Evolutionary conservation across 2,797 vertebrate genomes (phyloP), one percentile per base, ranked within the genome.

Genomic region (Chelonia mydas): DNA sequence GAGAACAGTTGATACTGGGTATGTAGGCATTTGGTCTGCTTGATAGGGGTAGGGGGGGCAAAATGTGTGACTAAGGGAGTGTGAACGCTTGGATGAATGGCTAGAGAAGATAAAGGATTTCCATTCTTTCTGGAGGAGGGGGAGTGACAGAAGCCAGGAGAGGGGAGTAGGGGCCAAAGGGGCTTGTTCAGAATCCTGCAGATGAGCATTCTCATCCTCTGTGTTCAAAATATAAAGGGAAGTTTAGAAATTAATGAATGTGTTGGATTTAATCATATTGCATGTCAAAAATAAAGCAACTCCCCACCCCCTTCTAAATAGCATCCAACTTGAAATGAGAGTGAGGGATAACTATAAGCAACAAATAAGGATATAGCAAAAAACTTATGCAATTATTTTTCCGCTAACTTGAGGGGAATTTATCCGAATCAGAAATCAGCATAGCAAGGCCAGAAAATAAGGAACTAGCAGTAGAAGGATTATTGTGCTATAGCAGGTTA

Each of bases 1-100:
- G 49, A 91, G n/a, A 87, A 15, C 85, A 65, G 28, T 81, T 61
- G 86, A 86, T 49, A 80, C 19, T 61, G 33, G 77, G 91, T 94
- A 88, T 84, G 95, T 90, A 93, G 65, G 19, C 21, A 49, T 87
- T 87, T 91, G 11, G 37, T 88, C 91, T 90, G 81, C 6, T 49
- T 93, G 23, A 72, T 47, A 8, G 11, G 57, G 57, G 6, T 54
- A 51, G 5, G 50, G 49, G 41, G 19, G 55, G 33, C 51, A 37
- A 19, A 25, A 90, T 78, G 31, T 86, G 82, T 84, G 82, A 92
- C 11, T 59, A 88, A 37, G 15, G n/a, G 3, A 84, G 50, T 23
- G 53, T 65, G 94, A 83, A 91, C 19, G 41, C 12, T 86, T 84
- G n/a, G 31, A 33, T 23, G 59, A 81, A 88, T 3, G 37, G 78